Evolutionary conservation across 2,888 invertebrate genomes (phyloP), one percentile per base, ranked within the genome.

Genomic region (Nomada ruficornis): DNA sequence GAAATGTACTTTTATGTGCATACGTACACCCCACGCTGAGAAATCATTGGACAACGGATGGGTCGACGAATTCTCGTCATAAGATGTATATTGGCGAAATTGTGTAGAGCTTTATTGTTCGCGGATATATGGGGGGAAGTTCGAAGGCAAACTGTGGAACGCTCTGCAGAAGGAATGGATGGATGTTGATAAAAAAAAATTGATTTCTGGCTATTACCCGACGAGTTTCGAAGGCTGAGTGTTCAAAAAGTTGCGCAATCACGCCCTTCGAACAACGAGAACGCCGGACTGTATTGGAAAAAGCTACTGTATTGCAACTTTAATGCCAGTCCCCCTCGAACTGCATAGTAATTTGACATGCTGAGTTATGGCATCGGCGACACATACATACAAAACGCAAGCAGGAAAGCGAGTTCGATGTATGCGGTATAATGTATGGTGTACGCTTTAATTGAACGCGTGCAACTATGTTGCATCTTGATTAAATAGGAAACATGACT

Each of bases 261-360:
- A 4, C 4, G n/a, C 29, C 9, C n/a, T 15, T 36, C 0, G 18
- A 15, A 20, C 7, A 2, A 7, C n/a, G 50, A 29, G n/a, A 42
- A 11, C 9, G 50, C 5, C 10, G n/a, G 1, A 1, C 5, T 11
- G 9, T 23, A 47, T 29, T 29, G 42, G 11, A 55, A 18, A 29
- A 11, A 23, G 65, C 36, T 15, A 52, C 10, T 15, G 36, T 20
- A 13, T 3, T 4, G 67, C 55, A 23, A 42, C 42, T 68, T 44
- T 13, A 42, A 59, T n/a, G n/a, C 11, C 67, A 50, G n/a, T 15
- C 5, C 29, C 4, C 18, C 52, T 60, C 65, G 54, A 23, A 4
- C n/a, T n/a, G 72, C 11, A 65, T 60, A 36, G 59, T 29, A 78
- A 78, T 67, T 73, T 23, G 77, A 68, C 77, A 42, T 36, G 47